Conservation (phyloP, 2,113 vertebrate genomes). For the Danio rerio region DNA sequence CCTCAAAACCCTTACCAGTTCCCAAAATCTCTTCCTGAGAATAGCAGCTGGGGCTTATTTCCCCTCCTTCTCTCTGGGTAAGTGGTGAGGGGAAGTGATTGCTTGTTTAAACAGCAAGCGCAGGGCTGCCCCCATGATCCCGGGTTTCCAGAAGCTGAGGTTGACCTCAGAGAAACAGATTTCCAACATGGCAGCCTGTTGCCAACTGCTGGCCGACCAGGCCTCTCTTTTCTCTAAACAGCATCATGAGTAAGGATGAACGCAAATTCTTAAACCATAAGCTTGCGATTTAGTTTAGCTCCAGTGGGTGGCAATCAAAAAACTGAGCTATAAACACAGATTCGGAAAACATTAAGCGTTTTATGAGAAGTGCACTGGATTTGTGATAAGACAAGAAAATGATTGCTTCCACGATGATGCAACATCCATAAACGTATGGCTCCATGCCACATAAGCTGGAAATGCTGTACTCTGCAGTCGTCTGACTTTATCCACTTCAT, state of each 20-base stretch:
- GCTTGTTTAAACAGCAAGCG: slow-evolving; percentile 78
- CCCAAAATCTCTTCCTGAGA: slow-evolving; percentile 69
- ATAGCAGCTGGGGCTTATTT: slow-evolving; percentile 71
- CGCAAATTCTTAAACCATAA: neutral
- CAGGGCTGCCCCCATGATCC: slow-evolving; percentile 67
- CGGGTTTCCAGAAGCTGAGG: slow-evolving; percentile 68
- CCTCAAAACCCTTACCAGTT: slow-evolving; percentile 61
- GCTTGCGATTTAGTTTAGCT: neutral
- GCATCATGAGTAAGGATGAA: neutral
- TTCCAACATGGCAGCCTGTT: slow-evolving; percentile 61
- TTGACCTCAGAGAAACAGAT: slow-evolving; percentile 75
- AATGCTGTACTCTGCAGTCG: neutral
- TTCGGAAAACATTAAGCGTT: neutral
- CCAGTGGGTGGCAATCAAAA: neutral
- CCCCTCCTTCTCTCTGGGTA: slow-evolving; percentile 59
- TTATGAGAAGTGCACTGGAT: neutral
- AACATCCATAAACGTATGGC: neutral
- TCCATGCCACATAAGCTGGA: neutral
- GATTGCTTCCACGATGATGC: neutral
- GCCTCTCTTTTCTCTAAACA: slow-evolving; percentile 50
- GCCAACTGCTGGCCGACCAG: slow-evolving; percentile 58
- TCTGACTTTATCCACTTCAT: neutral
- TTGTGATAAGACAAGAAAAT: neutral
- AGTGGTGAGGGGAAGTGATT: slow-evolving; percentile 73
- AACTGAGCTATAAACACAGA: neutral